phyloP scores from a whole-genome alignment of 2,113 vertebrate genomes.

The Ramphastos sulfuratus region DNA sequence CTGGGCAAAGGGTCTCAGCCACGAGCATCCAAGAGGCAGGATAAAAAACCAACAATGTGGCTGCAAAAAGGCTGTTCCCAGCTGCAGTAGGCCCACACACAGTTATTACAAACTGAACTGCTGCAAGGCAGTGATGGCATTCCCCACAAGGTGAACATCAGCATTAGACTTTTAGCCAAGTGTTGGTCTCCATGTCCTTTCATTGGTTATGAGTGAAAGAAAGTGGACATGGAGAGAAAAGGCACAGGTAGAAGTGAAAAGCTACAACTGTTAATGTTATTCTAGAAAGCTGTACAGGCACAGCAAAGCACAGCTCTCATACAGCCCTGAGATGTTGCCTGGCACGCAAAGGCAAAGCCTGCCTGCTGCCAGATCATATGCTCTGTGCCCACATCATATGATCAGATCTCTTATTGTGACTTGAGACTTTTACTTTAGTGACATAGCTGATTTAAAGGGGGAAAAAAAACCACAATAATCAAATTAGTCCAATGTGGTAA shows the following conservation, averaged over 20 bases:
- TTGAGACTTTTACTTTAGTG: neutral
- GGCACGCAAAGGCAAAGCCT: neutral
- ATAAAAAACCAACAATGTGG: neutral
- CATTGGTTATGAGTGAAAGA: neutral
- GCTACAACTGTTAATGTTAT: neutral
- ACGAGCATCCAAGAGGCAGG: neutral
- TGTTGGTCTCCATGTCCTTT: neutral
- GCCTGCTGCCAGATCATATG: neutral
- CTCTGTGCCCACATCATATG: neutral
- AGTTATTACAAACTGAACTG: neutral
- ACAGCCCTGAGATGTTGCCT: neutral
- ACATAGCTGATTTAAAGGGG: neutral
- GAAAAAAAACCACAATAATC: fast-evolving
- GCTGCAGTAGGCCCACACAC: neutral
- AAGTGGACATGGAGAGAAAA: neutral
- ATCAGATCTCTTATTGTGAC: neutral
- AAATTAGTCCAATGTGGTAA: neutral
- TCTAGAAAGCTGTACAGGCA: neutral
- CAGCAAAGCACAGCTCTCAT: neutral
- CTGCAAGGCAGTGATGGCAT: neutral
- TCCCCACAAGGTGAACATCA: neutral
- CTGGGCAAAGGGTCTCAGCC: neutral
- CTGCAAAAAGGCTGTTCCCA: neutral
- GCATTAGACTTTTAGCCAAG: neutral
- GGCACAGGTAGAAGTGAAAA: neutral